Evolutionary conservation across 2,888 invertebrate species (phyloP), one percentile per base, ranked within the genome.

Genomic region (Nemoura dubitans): DNA sequence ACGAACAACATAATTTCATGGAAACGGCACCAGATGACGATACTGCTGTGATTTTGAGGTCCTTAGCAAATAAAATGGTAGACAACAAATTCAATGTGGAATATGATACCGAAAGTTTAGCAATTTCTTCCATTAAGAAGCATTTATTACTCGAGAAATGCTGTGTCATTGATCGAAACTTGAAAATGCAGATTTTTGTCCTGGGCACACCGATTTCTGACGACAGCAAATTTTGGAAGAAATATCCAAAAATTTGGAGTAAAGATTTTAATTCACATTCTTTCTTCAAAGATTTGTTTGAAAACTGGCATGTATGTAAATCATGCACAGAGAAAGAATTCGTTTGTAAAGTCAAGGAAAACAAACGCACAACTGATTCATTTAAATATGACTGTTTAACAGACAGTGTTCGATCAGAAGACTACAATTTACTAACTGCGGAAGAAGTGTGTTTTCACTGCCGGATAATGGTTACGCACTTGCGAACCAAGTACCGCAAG

Each of bases 221-320:
- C 10, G 36, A 36, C 36, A 6, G 36, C 36, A 27, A 83, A 30
- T 36, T 83, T 43, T 83, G 83, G 83, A 30, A 42, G 26, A 25
- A 43, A n/a, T 43, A 36, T 42, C 42, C 83, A 21, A 26, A 26
- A 42, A 43, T 30, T 10, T 83, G 83, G 83, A 42, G 26, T 83
- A 21, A 30, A 14, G 43, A 26, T 10, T 42, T 83, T 7, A 25
- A 83, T 26, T 83, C 29, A n/a, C 14, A 36, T 16, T 26, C 83
- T 42, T 83, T 83, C 36, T 43, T 83, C n/a, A 83, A 83, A 26
- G 83, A 83, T 25, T 42, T 83, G 36, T 83, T 83, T 83, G 29
- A 81, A 81, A 83, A 83, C 42, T 83, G 83, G 83, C 0, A 42
- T 16, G 83, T 83, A n/a, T 83, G 83, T 25, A 3, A 83, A 83